Percentiles rank a stretch among this genome's conserved stretches.
phyloP scores from a whole-genome alignment of 2,113 vertebrate genomes.

The Phalacrocorax aristotelis region DNA sequence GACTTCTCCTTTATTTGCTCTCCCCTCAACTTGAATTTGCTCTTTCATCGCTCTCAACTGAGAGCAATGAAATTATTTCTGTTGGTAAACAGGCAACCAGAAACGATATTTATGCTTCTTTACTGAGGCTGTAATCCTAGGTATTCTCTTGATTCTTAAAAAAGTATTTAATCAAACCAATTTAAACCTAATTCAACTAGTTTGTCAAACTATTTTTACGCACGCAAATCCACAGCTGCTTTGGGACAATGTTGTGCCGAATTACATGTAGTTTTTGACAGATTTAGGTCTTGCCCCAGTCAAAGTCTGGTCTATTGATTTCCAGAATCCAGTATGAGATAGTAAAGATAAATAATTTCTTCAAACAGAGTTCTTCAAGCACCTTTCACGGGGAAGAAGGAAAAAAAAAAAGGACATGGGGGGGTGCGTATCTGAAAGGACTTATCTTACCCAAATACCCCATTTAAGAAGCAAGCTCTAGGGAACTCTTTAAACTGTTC shows the following conservation, averaged over 20 bases:
- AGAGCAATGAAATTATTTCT: background rate
- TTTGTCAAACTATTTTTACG: background rate
- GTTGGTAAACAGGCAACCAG: background rate
- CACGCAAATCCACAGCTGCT: background rate
- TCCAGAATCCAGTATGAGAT: background rate
- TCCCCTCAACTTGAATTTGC: background rate
- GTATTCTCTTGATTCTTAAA: background rate
- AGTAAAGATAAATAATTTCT: background rate
- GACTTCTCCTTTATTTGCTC: background rate
- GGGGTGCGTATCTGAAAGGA: background rate
- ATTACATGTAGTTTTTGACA: background rate
- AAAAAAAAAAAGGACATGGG: fast-evolving
- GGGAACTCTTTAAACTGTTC: background rate
- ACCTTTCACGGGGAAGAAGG: background rate
- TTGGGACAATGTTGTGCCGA: background rate
- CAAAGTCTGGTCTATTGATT: background rate
- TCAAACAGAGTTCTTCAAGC: background rate
- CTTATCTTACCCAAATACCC: background rate
- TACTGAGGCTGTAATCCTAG: background rate
- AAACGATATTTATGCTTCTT: background rate
- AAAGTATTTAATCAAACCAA: background rate
- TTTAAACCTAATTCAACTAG: background rate
- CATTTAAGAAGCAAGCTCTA: background rate
- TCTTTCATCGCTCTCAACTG: background rate
- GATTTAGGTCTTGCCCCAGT: background rate